phyloP scores from a whole-genome alignment of 2,797 vertebrate species.

The Tapirus indicus region DNA sequence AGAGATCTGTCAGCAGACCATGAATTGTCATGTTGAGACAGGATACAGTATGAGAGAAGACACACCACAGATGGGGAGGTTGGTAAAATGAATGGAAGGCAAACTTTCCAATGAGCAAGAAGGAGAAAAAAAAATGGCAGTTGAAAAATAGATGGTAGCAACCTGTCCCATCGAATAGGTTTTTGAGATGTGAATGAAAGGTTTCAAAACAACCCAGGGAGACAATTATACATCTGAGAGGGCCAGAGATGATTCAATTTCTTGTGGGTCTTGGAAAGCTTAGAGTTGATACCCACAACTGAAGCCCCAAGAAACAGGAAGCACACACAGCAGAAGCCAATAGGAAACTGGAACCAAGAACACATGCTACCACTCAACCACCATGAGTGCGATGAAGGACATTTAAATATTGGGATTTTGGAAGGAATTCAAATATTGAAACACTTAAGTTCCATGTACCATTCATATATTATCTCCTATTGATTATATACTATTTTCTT shows the following conservation, averaged over 20 bases:
- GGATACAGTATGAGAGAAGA: not conserved
- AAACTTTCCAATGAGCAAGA: not conserved
- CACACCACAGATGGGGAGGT: slow-evolving; percentile 15
- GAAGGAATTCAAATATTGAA: not conserved
- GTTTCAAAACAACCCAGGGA: slow-evolving; percentile 39
- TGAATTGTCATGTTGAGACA: slow-evolving; percentile 30
- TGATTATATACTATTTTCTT: not conserved
- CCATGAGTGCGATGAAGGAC: not conserved
- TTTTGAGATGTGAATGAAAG: slow-evolving; percentile 34
- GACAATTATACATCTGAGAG: not conserved
- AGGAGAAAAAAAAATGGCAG: not conserved
- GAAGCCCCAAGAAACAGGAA: slow-evolving; percentile 42
- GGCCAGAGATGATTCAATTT: not conserved
- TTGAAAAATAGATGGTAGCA: slow-evolving; percentile 34
- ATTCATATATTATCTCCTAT: not conserved
- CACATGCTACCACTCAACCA: not conserved
- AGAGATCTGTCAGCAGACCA: slow-evolving; percentile 12
- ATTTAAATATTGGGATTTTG: not conserved
- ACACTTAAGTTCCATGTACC: not conserved
- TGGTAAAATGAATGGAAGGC: slow-evolving; percentile 46
- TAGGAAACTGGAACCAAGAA: not conserved
- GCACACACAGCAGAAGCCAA: not conserved
- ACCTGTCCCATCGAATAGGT: not conserved
- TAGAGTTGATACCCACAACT: not conserved
- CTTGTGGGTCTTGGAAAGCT: slow-evolving; percentile 18